These are phyloP conservation scores for Brachypteracias leptosomus DNA, from an alignment of 2,113 vertebrate genomes.

Conservation along the genomic window DNA sequence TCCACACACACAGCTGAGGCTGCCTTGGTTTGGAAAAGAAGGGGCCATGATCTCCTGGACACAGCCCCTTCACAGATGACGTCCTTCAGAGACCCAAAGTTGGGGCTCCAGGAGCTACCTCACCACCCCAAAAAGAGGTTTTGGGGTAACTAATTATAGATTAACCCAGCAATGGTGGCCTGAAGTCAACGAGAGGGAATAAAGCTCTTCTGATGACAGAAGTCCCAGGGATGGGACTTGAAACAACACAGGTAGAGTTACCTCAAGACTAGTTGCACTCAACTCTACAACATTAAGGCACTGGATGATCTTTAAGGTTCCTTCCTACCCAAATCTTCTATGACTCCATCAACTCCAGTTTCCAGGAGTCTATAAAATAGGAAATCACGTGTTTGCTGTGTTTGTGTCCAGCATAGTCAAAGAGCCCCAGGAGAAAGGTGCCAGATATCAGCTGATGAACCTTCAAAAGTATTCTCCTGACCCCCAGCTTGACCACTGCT, in stretches of 20 bases:
- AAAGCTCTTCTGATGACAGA: neutral
- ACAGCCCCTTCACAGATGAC: neutral
- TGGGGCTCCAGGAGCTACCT: neutral
- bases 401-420: neutral
- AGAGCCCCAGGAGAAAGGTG: neutral
- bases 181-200: neutral
- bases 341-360: neutral
- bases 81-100: neutral
- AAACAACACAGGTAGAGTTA: neutral
- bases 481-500: neutral
- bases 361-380: neutral
- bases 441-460: neutral
- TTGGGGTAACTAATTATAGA: neutral
- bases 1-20: neutral
- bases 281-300: neutral
- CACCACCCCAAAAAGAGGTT: neutral
- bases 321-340: too few species aligned
- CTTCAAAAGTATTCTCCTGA: neutral
- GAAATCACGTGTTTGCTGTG: neutral
- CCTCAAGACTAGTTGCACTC: neutral
- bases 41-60: neutral
- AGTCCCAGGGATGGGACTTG: neutral
- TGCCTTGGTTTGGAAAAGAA: neutral
- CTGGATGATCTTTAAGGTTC: too few species aligned
- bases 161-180: neutral